Evolutionary conservation across 1,140 invertebrate genomes (phyloP).

Genomic region (Zaprionus vittiger): DNA sequence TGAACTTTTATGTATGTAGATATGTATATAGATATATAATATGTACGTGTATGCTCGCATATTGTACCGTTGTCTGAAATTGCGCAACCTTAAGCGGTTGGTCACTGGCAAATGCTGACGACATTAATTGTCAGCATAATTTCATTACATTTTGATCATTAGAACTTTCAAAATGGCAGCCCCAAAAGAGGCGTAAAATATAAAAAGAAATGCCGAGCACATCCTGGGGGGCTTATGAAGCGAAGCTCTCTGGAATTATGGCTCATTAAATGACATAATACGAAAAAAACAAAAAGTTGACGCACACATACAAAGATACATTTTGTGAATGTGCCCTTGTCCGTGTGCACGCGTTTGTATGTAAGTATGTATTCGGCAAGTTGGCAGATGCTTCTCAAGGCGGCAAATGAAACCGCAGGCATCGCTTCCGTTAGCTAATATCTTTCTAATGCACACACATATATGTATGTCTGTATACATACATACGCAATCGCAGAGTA

Average conservation of each 20-base stretch:
- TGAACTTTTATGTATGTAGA: not conserved
- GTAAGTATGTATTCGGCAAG: constrained; percentile 37
- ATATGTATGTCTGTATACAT: constrained; percentile 6
- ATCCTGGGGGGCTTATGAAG: constrained; percentile 41
- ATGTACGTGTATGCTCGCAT: not conserved
- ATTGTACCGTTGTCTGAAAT: not conserved
- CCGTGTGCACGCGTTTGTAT: constrained; percentile 11
- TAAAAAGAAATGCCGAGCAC: constrained; percentile 43
- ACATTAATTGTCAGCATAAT: constrained; percentile 74
- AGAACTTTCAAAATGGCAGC: constrained; percentile 67
- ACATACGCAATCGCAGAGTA: constrained; percentile 38
- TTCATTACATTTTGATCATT: constrained; percentile 74
- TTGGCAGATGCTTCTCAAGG: constrained; percentile 34
- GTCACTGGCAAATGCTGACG: constrained; percentile 30
- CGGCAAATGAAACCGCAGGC: constrained; percentile 34
- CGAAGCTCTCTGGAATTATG: constrained; percentile 67
- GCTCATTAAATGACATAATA: constrained; percentile 79
- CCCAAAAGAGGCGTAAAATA: constrained; percentile 34
- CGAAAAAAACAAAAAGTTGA: constrained; percentile 28
- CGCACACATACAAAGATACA: constrained; percentile 16
- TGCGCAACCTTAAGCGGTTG: constrained; percentile 2
- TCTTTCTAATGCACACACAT: constrained; percentile 73
- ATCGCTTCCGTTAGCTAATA: constrained; percentile 54
- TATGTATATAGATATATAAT: not conserved
- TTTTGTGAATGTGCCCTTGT: not conserved